Conservation (phyloP, 2,888 invertebrate species). For the Celastrina argiolus region DNA sequence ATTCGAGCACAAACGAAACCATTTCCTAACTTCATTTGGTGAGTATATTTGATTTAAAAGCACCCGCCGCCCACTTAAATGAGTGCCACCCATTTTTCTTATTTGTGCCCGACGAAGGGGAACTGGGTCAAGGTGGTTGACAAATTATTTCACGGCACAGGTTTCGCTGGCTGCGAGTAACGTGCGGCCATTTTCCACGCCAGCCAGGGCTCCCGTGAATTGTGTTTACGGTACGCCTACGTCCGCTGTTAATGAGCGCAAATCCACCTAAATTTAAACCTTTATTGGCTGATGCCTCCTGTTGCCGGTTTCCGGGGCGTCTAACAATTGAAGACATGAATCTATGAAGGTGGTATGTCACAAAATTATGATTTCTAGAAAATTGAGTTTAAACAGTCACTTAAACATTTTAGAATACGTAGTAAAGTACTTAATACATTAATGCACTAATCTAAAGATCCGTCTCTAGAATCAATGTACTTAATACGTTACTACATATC, state of each 20-base stretch:
- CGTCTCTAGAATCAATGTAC: too few species aligned
- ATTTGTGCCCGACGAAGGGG: conserved; percentile 30
- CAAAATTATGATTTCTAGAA: too few species aligned
- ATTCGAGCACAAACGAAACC: neutral
- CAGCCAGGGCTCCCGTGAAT: conserved; percentile 38
- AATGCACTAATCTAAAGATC: too few species aligned
- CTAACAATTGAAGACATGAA: neutral
- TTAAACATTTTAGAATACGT: too few species aligned
- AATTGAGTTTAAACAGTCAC: too few species aligned
- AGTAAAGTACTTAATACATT: too few species aligned
- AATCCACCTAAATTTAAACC: conserved; percentile 31
- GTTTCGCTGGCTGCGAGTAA: conserved; percentile 50
- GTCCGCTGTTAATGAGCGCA: conserved; percentile 33
- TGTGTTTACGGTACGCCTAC: conserved; percentile 34
- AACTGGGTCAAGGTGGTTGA: conserved; percentile 55
- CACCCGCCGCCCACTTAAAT: conserved; percentile 27
- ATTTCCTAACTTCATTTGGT: conserved; percentile 14
- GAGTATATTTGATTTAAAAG: conserved; percentile 29
- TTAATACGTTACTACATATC: too few species aligned
- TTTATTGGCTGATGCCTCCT: conserved; percentile 25
- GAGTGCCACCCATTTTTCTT: conserved; percentile 33
- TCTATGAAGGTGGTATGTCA: too few species aligned
- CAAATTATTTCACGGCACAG: conserved; percentile 53
- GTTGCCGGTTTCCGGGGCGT: neutral
- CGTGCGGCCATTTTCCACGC: conserved; percentile 51